Evolutionary conservation across 2,113 vertebrate species (phyloP).

Genomic region (western clawed frog (Xenopus tropicalis)): DNA sequence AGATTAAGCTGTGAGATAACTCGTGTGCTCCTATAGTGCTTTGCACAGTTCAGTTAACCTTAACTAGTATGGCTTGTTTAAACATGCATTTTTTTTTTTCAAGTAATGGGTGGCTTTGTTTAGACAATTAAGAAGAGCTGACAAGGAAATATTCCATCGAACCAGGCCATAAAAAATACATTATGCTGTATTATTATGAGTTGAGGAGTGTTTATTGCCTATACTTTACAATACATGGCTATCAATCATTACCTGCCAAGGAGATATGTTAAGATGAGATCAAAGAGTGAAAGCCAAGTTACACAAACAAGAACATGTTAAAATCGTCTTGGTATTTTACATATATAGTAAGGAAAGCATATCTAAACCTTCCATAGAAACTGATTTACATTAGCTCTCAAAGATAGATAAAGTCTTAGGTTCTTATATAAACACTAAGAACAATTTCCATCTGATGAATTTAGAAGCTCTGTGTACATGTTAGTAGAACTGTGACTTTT

Average conservation of each 20-base stretch:
- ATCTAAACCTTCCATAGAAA: conserved; percentile 52
- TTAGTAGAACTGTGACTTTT: too few species aligned
- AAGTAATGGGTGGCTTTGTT: conserved; percentile 77
- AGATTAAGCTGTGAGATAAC: conserved; percentile 75
- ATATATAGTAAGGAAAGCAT: conserved; percentile 58
- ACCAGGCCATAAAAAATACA: conserved; percentile 79
- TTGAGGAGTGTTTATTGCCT: conserved; percentile 76
- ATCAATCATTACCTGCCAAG: conserved; percentile 85
- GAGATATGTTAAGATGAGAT: conserved; percentile 79
- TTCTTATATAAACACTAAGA: conserved; percentile 31
- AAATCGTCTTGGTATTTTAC: conserved; percentile 57
- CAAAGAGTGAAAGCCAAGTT: conserved; percentile 70
- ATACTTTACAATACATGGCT: conserved; percentile 72
- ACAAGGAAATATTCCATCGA: conserved; percentile 81
- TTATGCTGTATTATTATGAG: conserved; percentile 82
- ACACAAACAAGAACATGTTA: conserved; percentile 69
- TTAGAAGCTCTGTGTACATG: not conserved
- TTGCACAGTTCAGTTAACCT: conserved; percentile 71
- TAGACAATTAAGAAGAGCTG: conserved; percentile 73
- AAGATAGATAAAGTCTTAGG: conserved; percentile 55
- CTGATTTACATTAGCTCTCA: conserved; percentile 58
- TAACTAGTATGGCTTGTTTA: conserved; percentile 73
- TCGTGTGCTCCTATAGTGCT: conserved; percentile 70
- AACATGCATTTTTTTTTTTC: conserved; percentile 67
- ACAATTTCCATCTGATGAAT: conserved; percentile 21